Conservation (phyloP, 2,113 vertebrate genomes). For the Lophura nycthemera region DNA sequence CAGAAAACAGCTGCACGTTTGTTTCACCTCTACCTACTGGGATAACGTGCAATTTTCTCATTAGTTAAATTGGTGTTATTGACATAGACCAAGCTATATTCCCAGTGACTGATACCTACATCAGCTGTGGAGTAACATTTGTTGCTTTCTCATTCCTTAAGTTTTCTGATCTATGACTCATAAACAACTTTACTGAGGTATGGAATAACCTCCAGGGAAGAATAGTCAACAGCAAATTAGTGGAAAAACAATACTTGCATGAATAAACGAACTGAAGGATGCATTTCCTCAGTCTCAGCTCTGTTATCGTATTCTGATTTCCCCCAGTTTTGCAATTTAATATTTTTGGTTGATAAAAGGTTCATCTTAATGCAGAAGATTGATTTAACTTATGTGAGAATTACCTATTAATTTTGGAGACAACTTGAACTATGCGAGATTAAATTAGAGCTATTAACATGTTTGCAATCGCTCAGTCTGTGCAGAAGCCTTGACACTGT, state of each 20-base stretch:
- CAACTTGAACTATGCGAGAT: not conserved
- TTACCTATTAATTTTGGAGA: not conserved
- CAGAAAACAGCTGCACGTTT: not conserved
- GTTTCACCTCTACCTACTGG: not conserved
- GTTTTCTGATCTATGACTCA: constrained; percentile 4
- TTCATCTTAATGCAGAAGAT: not conserved
- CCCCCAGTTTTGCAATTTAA: not conserved
- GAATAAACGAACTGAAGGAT: constrained; percentile 24
- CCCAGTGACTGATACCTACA: not conserved
- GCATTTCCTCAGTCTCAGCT: not conserved
- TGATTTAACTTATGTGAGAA: constrained; percentile 1
- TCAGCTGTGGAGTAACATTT: not conserved
- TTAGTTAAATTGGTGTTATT: not conserved
- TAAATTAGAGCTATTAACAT: not conserved
- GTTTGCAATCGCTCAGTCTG: not conserved
- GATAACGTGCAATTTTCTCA: not conserved
- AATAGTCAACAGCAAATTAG: not conserved
- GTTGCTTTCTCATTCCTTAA: not conserved
- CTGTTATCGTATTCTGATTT: not conserved
- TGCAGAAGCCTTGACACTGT: not conserved
- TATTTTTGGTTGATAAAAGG: not conserved
- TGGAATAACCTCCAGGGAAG: constrained; percentile 5
- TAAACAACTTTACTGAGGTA: constrained; percentile 8
- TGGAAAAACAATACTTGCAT: not conserved
- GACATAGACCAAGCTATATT: not conserved